phyloP scores from a whole-genome alignment of 2,113 vertebrate species.

The Rattus rattus region DNA sequence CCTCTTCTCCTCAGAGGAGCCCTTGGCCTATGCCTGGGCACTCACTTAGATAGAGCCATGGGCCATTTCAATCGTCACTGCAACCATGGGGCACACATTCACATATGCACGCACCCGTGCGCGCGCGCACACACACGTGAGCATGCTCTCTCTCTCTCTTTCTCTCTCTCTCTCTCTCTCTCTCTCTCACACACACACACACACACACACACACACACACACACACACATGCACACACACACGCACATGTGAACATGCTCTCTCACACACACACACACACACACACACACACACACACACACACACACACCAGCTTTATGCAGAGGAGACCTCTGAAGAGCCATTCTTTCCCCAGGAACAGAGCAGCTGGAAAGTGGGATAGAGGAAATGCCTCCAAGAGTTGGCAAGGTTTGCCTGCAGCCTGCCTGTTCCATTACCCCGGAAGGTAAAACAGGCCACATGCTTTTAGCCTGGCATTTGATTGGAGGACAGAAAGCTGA shows the following conservation, averaged over 20 bases:
- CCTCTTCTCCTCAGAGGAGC: neutral
- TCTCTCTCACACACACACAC: neutral
- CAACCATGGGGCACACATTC: neutral
- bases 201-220: neutral
- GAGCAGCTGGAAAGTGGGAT: neutral
- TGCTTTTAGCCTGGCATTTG: neutral
- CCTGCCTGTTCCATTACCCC: neutral
- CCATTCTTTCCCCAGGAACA: neutral
- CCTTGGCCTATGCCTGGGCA: neutral
- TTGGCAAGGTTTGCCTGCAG: neutral
- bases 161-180: too few species aligned
- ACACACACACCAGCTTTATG: neutral
- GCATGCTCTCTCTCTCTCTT: too few species aligned
- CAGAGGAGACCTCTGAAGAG: neutral
- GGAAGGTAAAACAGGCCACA: neutral
- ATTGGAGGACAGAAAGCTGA: neutral
- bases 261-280: neutral
- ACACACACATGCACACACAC: too few species aligned
- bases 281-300: neutral
- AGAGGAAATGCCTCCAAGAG: neutral
- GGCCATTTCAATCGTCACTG: neutral
- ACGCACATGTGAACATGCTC: too few species aligned
- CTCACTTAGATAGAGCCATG: neutral
- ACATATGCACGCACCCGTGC: too few species aligned
- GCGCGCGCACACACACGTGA: too few species aligned